phyloP scores from a whole-genome alignment of 2,113 vertebrate species.

The Microcebus ravelobensis region DNA sequence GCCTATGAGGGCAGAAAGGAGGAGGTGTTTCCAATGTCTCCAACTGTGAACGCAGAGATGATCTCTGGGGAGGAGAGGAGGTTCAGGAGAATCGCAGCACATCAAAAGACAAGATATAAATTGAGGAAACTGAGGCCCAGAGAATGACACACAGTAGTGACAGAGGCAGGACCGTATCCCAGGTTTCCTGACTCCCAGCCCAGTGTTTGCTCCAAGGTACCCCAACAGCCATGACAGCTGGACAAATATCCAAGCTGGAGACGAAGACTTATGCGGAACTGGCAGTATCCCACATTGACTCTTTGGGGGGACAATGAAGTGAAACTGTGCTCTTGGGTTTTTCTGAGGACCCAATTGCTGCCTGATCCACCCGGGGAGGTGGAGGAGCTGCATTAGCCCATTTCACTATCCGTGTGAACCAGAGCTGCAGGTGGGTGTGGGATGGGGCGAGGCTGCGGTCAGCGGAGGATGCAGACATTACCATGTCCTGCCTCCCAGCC shows the following conservation, averaged over 20 bases:
- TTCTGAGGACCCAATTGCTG: background rate
- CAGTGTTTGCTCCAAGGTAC: background rate
- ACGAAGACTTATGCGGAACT: background rate
- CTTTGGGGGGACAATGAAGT: background rate
- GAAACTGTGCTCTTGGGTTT: background rate
- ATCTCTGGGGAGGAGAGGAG: background rate
- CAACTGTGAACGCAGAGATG: background rate
- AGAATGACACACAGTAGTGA: background rate
- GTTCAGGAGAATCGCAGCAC: background rate
- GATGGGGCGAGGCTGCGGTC: background rate
- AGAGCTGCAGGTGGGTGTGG: background rate
- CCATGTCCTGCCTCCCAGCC: background rate
- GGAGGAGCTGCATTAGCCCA: background rate
- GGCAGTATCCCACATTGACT: rapidly evolving
- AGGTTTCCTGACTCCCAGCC: background rate
- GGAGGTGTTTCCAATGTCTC: background rate
- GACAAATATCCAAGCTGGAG: too few relatives aligned
- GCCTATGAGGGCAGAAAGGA: background rate
- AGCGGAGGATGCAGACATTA: background rate
- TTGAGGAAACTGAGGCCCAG: background rate
- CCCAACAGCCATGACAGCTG: background rate
- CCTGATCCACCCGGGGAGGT: background rate
- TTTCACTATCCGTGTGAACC: background rate
- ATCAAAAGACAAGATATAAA: background rate
- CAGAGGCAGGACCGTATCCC: background rate